Evolutionary conservation across 2,888 invertebrate genomes (phyloP).

Genomic region (Leptarthrus brevirostris): DNA sequence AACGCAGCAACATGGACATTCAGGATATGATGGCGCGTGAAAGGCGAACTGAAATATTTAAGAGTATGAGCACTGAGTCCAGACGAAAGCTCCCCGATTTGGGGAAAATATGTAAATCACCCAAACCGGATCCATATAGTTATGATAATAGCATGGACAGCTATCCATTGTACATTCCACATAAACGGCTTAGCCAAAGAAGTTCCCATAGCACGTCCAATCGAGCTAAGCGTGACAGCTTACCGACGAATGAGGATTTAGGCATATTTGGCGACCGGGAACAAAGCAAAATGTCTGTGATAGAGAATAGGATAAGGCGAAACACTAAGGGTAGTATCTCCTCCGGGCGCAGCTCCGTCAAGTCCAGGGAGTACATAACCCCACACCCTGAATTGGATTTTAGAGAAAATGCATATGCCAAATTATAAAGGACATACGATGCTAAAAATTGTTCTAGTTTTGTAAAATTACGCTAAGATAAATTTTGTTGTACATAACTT

Average conservation of each 20-base stretch:
- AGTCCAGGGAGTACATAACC: conserved; percentile 62
- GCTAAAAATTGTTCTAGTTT: background rate
- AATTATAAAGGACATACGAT: conserved; percentile 59
- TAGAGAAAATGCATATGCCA: conserved; percentile 66
- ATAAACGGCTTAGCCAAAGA: conserved; percentile 62
- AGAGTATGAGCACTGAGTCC: conserved; percentile 57
- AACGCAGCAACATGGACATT: conserved; percentile 64
- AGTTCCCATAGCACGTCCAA: conserved; percentile 59
- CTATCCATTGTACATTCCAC: conserved; percentile 13
- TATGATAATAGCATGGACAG: background rate
- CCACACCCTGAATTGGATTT: conserved; percentile 61
- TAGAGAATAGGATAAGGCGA: conserved; percentile 64
- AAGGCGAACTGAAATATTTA: conserved; percentile 47
- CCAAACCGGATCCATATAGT: conserved; percentile 56
- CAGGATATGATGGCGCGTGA: conserved; percentile 65
- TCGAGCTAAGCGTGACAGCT: conserved; percentile 62
- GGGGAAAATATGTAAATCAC: conserved; percentile 63
- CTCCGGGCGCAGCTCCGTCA: conserved; percentile 64
- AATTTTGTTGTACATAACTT: background rate
- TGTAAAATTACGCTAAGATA: background rate
- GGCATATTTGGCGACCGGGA: conserved; percentile 35
- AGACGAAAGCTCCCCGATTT: conserved; percentile 64
- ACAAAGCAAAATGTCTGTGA: conserved; percentile 63
- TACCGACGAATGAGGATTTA: conserved; percentile 51
- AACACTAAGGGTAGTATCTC: conserved; percentile 61